Evolutionary conservation across 2,888 invertebrate genomes (phyloP).

Genomic region (Sicus ferrugineus): DNA sequence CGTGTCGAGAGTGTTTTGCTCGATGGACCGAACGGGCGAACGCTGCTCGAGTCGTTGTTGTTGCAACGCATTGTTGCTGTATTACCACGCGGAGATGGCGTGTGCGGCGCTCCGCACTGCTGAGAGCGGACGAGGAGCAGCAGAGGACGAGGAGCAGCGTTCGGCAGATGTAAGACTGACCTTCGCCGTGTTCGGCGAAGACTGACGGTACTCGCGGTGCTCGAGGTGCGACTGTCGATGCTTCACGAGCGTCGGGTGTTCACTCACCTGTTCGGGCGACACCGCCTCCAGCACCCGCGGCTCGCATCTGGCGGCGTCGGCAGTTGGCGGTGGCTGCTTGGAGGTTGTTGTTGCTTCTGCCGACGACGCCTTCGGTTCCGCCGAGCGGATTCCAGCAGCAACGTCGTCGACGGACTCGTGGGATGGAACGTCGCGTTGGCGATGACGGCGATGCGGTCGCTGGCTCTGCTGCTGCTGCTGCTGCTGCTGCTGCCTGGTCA

Average conservation of each 20-base stretch:
- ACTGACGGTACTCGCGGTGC: background rate
- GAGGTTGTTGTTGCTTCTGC: slow-evolving; percentile 34
- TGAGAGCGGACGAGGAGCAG: background rate
- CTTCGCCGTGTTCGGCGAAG: background rate
- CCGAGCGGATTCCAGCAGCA: slow-evolving; percentile 47
- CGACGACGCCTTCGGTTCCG: slow-evolving; percentile 42
- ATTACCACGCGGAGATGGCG: too few relatives aligned
- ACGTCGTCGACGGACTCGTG: slow-evolving; percentile 46
- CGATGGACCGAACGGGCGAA: too few relatives aligned
- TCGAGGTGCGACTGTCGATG: background rate
- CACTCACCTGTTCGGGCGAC: slow-evolving; percentile 63
- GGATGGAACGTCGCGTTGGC: slow-evolving; percentile 36
- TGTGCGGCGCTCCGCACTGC: background rate
- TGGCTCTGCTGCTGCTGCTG: slow-evolving; percentile 36
- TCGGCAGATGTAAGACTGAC: too few relatives aligned
- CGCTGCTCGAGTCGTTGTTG: too few relatives aligned
- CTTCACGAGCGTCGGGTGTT: background rate
- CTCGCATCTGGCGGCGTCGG: slow-evolving; percentile 56
- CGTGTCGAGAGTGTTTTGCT: too few relatives aligned
- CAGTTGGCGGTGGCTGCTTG: slow-evolving; percentile 32
- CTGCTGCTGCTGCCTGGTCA: slow-evolving; percentile 50
- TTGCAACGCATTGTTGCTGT: too few relatives aligned
- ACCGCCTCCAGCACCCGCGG: slow-evolving; percentile 60
- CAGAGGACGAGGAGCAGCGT: background rate
- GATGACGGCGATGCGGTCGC: slow-evolving; percentile 39